A percentile compares a stretch with the other conserved stretches of the same genome.
These are phyloP conservation scores for Parnassius glacialis DNA, from an alignment of 2,888 invertebrate species.

Conservation along the genomic window DNA sequence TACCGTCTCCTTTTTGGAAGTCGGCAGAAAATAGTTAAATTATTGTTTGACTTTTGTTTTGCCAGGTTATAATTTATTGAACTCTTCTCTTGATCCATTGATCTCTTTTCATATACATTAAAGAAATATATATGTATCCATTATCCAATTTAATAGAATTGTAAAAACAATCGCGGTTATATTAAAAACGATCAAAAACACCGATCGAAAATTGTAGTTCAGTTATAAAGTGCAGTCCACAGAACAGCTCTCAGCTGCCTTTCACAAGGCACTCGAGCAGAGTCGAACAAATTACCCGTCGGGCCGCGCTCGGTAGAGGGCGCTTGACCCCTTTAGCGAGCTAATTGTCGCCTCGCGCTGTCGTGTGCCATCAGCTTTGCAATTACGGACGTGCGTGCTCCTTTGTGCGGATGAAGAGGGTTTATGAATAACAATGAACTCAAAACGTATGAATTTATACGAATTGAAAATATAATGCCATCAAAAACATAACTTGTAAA, in stretches of 20 bases:
- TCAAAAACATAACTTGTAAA: too few species aligned
- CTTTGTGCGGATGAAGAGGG: slow-evolving; percentile 2
- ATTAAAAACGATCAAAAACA: slow-evolving; percentile 15
- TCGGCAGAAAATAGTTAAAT: too few species aligned
- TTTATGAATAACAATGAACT: slow-evolving; percentile 16
- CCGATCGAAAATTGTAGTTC: slow-evolving; percentile 31
- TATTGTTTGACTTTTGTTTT: too few species aligned
- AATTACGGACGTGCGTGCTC: slow-evolving; percentile 5
- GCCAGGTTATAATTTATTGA: too few species aligned
- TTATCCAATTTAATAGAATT: not conserved
- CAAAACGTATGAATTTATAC: slow-evolving; percentile 3
- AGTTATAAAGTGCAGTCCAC: slow-evolving; percentile 41
- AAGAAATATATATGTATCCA: too few species aligned
- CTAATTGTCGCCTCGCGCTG: slow-evolving; percentile 30
- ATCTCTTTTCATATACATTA: too few species aligned
- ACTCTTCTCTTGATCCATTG: too few species aligned
- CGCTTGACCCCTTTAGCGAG: slow-evolving; percentile 52
- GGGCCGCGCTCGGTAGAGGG: slow-evolving; percentile 30
- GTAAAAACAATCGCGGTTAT: not conserved
- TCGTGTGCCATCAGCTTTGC: not conserved
- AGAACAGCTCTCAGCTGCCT: slow-evolving; percentile 30
- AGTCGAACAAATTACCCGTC: slow-evolving; percentile 51
- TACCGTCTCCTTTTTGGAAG: too few species aligned
- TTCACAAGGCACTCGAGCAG: slow-evolving; percentile 29
- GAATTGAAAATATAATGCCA: slow-evolving; percentile 16